Base-by-base conservation (phyloP, 2,113 vertebrate species). In the Corythoichthys intestinalis region DNA sequence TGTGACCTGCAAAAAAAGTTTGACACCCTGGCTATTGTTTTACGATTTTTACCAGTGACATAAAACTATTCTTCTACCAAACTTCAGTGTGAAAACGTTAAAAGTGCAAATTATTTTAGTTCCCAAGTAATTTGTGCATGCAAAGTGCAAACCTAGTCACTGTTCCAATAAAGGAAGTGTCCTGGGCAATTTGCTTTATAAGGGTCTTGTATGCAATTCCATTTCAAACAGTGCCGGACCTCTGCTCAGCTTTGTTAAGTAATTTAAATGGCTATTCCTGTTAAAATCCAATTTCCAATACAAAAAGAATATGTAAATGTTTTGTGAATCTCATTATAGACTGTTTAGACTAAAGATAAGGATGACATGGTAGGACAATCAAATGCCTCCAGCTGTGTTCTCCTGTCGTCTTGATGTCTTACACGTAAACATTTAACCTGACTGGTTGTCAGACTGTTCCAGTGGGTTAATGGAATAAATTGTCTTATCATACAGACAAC, bases 381-480 rank as follows among this genome's bases (percentile, higher is more conserved):
- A 58, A 57, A 71, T 65, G 66, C 73, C 73, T 80, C 66, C 72
- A 72, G 74, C 70, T 67, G 69, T 65, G 69, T 69, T 66, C 46
- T 75, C 75, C 67, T 71, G 67, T 85, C 77, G 82, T 81, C 62
- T 63, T 69, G 71, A 79, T 74, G 67, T 68, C 67, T 78, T 67
- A 15, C 71, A 72, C 53, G 61, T 58, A 69, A 77, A 85, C 67
- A 81, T 58, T 64, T 67, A 71, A 54, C 35, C 66, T 81, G 77
- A 79, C 73, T 79, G 69, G 74, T 66, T 76, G 69, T 84, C 81
- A 81, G 7, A 54, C 65, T 66, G 66, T 81, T 72, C 73, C 64
- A 47, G 54, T 13, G 39, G 39, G 81, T 81, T 83, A 81, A 85
- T 88, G 64, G 80, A 84, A 86, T 85, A 75, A 76, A 80, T 86